Evolutionary conservation across 1,140 invertebrate genomes (phyloP).

Genomic region (Chironomus tepperi): DNA sequence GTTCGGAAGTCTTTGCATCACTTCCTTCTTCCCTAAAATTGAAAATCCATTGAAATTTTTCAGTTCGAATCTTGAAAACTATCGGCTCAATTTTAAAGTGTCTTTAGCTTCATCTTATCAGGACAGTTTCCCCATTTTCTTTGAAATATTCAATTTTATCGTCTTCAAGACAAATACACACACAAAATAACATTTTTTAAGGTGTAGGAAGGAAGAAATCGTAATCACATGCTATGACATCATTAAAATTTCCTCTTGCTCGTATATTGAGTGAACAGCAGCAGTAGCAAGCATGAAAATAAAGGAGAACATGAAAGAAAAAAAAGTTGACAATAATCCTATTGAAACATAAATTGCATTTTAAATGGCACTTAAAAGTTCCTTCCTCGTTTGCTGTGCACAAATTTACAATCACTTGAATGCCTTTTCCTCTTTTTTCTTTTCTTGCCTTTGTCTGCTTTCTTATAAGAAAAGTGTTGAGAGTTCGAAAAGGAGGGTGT

Average conservation of each 20-base stretch:
- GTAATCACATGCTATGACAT: slow-evolving; percentile 12
- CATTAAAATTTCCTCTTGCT: slow-evolving; percentile 7
- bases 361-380: slow-evolving; percentile 14
- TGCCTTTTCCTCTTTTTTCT: not conserved
- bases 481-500: no score
- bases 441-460: not conserved
- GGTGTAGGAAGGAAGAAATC: not conserved
- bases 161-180: not conserved
- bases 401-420: slow-evolving; percentile 9
- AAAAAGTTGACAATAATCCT: not conserved
- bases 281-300: no score
- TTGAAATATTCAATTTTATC: slow-evolving; percentile 15
- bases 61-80: no score
- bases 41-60: no score
- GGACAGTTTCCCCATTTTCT: not conserved
- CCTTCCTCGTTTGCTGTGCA: not conserved
- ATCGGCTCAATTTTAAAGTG: no score
- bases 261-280: not conserved
- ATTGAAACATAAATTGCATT: slow-evolving; percentile 14
- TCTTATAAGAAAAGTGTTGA: no score
- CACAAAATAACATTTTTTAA: not conserved
- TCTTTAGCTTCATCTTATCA: no score
- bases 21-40: no score
- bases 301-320: not conserved
- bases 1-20: no score